phyloP scores from a whole-genome alignment of 1,140 invertebrate genomes.

The Tribolium castaneum region DNA sequence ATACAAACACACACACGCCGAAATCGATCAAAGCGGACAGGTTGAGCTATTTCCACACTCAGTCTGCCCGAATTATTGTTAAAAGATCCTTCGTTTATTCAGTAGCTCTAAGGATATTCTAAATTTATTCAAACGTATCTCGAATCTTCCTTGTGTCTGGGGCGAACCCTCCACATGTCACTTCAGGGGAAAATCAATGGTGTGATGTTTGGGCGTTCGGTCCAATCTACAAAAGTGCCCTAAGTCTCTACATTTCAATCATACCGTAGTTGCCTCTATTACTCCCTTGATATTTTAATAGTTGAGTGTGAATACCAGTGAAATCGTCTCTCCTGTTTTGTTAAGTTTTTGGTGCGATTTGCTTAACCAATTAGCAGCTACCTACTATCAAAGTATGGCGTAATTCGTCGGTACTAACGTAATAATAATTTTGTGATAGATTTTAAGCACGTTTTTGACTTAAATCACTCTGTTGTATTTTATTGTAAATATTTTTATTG shows the following conservation, averaged over 20 bases:
- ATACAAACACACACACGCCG: constrained; percentile 13
- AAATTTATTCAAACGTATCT: constrained; percentile 17
- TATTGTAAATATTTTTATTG: constrained; percentile 45
- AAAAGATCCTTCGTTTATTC: not conserved
- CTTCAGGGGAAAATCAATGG: too few relatives aligned
- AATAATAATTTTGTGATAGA: constrained; percentile 45
- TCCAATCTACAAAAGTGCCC: constrained; percentile 35
- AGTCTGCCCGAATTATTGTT: not conserved
- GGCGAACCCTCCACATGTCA: not conserved
- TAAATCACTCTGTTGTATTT: constrained; percentile 43
- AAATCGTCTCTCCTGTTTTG: constrained; percentile 21
- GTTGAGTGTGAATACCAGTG: constrained; percentile 14
- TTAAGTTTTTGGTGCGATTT: constrained; percentile 28
- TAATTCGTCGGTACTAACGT: not conserved
- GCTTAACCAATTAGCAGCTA: constrained; percentile 10
- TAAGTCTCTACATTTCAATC: constrained; percentile 31
- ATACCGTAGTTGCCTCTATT: constrained; percentile 43
- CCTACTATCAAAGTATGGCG: not conserved
- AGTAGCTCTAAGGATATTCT: constrained; percentile 26
- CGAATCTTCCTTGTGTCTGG: constrained; percentile 11
- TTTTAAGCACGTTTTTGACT: constrained; percentile 45
- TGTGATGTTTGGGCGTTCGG: not conserved
- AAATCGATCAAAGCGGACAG: not conserved
- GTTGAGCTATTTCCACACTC: not conserved
- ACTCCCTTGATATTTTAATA: constrained; percentile 34